Conservation (phyloP, 2,888 invertebrate species). For the Cheilosia grossa region DNA sequence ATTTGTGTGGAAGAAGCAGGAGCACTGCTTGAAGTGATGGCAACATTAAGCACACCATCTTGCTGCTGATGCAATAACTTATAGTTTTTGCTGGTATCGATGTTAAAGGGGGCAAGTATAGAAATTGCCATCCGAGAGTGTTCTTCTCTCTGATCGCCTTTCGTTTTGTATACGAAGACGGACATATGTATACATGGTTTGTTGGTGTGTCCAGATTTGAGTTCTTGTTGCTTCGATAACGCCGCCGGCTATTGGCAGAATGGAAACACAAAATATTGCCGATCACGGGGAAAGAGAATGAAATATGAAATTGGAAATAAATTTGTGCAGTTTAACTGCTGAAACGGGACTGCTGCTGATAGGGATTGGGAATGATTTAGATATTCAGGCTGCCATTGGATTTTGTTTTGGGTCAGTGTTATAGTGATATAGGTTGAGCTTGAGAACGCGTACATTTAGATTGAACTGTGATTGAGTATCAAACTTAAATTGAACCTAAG, state of each 20-base stretch:
- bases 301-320: constrained; percentile 32
- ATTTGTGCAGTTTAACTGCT: neutral
- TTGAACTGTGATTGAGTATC: too few species aligned
- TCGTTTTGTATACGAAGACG: constrained; percentile 12
- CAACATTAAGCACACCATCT: constrained; percentile 50
- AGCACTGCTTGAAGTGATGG: constrained; percentile 2
- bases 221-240: constrained; percentile 17
- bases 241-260: neutral
- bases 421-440: too few species aligned
- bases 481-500: too few species aligned
- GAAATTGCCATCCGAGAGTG: constrained; percentile 24
- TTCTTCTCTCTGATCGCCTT: constrained; percentile 32
- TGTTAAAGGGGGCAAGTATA: constrained; percentile 8
- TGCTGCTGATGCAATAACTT: constrained; percentile 62
- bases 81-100: constrained; percentile 43
- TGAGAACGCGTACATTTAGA: too few species aligned
- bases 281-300: constrained; percentile 15
- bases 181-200: neutral
- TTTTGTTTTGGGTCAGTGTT: neutral
- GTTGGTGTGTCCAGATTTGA: constrained; percentile 1
- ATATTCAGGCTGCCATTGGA: neutral
- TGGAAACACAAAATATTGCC: neutral
- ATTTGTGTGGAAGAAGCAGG: neutral
- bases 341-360: neutral
- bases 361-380: neutral